Evolutionary conservation across 2,797 vertebrate species (phyloP).

Genomic region (Paramormyrops hopkinsi): DNA sequence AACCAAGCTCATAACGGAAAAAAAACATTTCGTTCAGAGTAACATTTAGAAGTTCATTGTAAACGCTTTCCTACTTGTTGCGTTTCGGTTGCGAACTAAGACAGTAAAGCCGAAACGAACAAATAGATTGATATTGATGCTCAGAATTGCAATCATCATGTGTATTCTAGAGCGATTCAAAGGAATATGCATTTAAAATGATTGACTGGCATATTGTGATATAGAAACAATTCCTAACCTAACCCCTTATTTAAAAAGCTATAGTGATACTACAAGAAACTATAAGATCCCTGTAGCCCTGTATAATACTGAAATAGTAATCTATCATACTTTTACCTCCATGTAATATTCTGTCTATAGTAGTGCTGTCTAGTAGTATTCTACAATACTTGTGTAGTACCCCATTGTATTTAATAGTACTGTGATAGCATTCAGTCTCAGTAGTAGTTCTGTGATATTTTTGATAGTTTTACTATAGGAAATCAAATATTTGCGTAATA

Average conservation of each 20-base stretch:
- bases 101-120: background rate
- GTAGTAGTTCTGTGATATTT: background rate
- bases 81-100: background rate
- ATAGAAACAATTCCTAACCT: background rate
- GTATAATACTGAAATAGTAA: background rate
- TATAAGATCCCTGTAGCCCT: background rate
- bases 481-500: background rate
- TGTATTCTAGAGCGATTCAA: background rate
- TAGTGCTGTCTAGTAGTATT: background rate
- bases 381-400: conserved; percentile 6
- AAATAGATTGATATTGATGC: background rate
- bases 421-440: background rate
- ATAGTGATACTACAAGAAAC: background rate
- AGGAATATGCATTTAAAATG: background rate
- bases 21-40: background rate
- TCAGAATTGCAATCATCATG: background rate
- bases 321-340: background rate
- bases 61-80: background rate
- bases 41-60: background rate
- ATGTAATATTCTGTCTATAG: background rate
- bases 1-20: background rate
- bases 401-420: background rate
- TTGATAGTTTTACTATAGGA: conserved; percentile 9
- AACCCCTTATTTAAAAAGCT: background rate
- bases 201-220: background rate